phyloP scores from a whole-genome alignment of 2,888 invertebrate species.

The Brachyopa scutellaris region DNA sequence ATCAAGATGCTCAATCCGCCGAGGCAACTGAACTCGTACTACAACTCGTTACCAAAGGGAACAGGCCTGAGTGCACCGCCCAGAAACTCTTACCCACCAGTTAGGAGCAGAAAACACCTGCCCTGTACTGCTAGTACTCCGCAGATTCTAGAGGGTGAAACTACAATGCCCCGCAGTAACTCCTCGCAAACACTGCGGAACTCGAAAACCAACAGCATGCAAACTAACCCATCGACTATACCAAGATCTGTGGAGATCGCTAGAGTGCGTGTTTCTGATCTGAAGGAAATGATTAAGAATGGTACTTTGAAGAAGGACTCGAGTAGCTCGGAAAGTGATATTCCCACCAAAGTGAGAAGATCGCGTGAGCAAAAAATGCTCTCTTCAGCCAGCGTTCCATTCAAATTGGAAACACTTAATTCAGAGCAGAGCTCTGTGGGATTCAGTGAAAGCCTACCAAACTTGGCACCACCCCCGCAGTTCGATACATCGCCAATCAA shows the following conservation, averaged over 20 bases:
- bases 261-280: constrained; percentile 80
- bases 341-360: constrained; percentile 83
- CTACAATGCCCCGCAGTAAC: constrained; percentile 82
- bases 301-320: constrained; percentile 78
- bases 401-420: constrained; percentile 84
- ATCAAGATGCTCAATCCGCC: constrained; percentile 80
- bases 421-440: constrained; percentile 81
- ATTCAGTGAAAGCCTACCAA: constrained; percentile 88
- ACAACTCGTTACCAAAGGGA: constrained; percentile 81
- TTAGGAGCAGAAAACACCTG: constrained; percentile 82
- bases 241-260: constrained; percentile 81
- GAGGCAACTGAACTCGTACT: constrained; percentile 77
- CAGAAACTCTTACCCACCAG: constrained; percentile 85
- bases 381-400: constrained; percentile 86
- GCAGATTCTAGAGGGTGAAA: constrained; percentile 30
- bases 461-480: constrained; percentile 86
- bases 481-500: constrained; percentile 83
- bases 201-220: constrained; percentile 34
- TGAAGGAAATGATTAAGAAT: constrained; percentile 81
- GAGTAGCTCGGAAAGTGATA: constrained; percentile 84
- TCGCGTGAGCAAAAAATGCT: constrained; percentile 79
- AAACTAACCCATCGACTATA: constrained; percentile 75
- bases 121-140: constrained; percentile 41
- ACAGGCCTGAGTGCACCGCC: constrained; percentile 85
- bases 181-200: constrained; percentile 84